These are phyloP conservation scores for Drosophila arawakana DNA, from an alignment of 1,140 invertebrate genomes.

Conservation along the genomic window DNA sequence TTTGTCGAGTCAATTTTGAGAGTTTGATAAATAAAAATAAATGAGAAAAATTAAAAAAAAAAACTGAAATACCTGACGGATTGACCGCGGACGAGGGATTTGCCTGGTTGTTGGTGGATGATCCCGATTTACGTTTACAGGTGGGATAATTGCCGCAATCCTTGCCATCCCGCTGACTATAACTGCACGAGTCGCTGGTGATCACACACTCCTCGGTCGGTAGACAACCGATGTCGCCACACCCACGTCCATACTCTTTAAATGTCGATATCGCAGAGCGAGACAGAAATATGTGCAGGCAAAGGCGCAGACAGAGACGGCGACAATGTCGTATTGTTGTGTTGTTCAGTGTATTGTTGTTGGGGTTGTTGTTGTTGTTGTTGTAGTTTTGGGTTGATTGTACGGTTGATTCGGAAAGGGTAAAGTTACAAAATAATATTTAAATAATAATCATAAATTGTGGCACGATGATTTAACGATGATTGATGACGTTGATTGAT, in stretches of 20 bases:
- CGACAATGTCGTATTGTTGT: neutral
- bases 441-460: slow-evolving; percentile 32
- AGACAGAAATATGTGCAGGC: neutral
- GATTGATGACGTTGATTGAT: slow-evolving; percentile 14
- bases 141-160: slow-evolving; percentile 89
- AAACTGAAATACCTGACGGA: slow-evolving; percentile 83
- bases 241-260: slow-evolving; percentile 90
- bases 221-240: slow-evolving; percentile 90
- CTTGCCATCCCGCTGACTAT: slow-evolving; percentile 85
- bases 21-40: slow-evolving; percentile 18
- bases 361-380: slow-evolving; percentile 20
- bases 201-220: slow-evolving; percentile 90
- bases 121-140: slow-evolving; percentile 86
- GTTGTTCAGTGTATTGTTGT: slow-evolving; percentile 34
- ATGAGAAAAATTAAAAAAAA: slow-evolving; percentile 35
- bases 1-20: neutral
- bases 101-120: slow-evolving; percentile 50
- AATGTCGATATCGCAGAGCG: neutral
- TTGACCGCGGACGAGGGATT: slow-evolving; percentile 80
- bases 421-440: slow-evolving; percentile 31
- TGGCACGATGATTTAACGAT: slow-evolving; percentile 11
- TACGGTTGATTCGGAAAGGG: neutral
- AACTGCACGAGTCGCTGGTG: slow-evolving; percentile 88
- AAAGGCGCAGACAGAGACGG: neutral
- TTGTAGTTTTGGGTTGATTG: slow-evolving; percentile 6